A percentile compares a stretch with the other conserved stretches of the same genome.
These are phyloP conservation scores for Caenorhabditis latens DNA, from an alignment of 1,140 invertebrate genomes.

Conservation along the genomic window DNA sequence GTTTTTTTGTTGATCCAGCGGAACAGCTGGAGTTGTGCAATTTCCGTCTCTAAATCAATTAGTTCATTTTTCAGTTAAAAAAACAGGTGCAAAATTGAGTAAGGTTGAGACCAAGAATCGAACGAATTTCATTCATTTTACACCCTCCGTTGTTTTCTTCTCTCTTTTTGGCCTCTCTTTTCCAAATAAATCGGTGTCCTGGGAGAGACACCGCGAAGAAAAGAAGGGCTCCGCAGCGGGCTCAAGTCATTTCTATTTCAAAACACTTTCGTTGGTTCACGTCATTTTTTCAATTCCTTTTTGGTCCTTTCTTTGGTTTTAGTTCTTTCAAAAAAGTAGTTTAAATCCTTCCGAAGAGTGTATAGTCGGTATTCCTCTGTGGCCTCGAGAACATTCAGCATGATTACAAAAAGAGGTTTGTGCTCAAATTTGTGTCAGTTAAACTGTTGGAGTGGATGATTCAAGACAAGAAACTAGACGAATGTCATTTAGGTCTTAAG, in stretches of 20 bases:
- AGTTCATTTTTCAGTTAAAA: not conserved
- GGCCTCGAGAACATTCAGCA: too few relatives aligned
- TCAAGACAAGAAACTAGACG: too few relatives aligned
- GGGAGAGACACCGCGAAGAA: constrained; percentile 26
- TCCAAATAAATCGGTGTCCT: constrained; percentile 49
- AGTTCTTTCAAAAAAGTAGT: not conserved
- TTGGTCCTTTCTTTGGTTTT: not conserved
- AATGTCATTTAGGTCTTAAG: too few relatives aligned
- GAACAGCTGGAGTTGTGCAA: too few relatives aligned
- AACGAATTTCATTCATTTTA: not conserved
- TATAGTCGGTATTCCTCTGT: too few relatives aligned
- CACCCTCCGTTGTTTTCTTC: not conserved
- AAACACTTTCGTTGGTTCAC: constrained; percentile 28
- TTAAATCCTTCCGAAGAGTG: too few relatives aligned
- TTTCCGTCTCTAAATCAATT: not conserved
- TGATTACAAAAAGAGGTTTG: too few relatives aligned
- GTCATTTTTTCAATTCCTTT: constrained; percentile 17
- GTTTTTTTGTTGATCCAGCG: not conserved
- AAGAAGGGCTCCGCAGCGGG: constrained; percentile 17
- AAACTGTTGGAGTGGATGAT: too few relatives aligned
- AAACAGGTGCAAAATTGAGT: not conserved
- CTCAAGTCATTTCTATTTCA: constrained; percentile 51
- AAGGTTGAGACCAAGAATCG: too few relatives aligned
- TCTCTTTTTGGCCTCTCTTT: constrained; percentile 8
- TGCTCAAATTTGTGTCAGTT: too few relatives aligned